Evolutionary conservation across 2,797 vertebrate genomes (phyloP).

Genomic region (Cottoperca gobio): DNA sequence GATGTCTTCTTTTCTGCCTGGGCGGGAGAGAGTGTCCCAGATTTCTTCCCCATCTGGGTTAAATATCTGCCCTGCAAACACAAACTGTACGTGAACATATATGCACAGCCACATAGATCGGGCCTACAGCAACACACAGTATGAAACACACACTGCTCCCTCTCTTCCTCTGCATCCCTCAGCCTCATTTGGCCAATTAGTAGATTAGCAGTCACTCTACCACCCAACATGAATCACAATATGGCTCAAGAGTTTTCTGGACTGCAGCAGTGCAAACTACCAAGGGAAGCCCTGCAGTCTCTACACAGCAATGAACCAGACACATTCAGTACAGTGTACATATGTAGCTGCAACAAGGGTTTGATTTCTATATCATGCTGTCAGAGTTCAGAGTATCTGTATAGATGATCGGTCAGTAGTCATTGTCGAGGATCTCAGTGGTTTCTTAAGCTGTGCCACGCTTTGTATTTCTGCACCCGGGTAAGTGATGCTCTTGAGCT

Average conservation of each 20-base stretch:
- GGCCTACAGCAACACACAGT: conserved; percentile 39
- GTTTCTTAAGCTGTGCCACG: conserved; percentile 27
- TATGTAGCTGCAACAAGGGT: conserved; percentile 16
- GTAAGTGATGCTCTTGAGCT: conserved; percentile 50
- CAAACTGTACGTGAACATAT: conserved; percentile 48
- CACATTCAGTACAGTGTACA: conserved; percentile 34
- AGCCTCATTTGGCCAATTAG: conserved; percentile 75
- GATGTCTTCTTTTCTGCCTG: conserved; percentile 43
- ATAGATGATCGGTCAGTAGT: conserved; percentile 43
- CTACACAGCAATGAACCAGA: conserved; percentile 47
- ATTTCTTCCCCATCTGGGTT: conserved; percentile 59
- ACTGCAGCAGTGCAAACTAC: conserved; percentile 48
- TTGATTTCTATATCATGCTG: conserved; percentile 34
- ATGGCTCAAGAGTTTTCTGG: conserved; percentile 53
- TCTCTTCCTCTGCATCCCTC: conserved; percentile 37
- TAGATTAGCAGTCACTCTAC: conserved; percentile 66
- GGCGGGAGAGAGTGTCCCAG: conserved; percentile 57
- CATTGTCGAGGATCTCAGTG: conserved; percentile 26
- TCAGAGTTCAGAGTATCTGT: conserved; percentile 43
- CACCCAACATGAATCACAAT: conserved; percentile 64
- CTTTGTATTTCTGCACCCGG: conserved; percentile 33
- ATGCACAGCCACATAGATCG: conserved; percentile 33
- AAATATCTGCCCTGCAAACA: conserved; percentile 63
- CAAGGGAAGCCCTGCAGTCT: conserved; percentile 42
- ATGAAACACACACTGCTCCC: conserved; percentile 39